Evolutionary conservation across 2,888 invertebrate species (phyloP), one percentile per base, ranked within the genome.

Genomic region (Stenurella melanura): DNA sequence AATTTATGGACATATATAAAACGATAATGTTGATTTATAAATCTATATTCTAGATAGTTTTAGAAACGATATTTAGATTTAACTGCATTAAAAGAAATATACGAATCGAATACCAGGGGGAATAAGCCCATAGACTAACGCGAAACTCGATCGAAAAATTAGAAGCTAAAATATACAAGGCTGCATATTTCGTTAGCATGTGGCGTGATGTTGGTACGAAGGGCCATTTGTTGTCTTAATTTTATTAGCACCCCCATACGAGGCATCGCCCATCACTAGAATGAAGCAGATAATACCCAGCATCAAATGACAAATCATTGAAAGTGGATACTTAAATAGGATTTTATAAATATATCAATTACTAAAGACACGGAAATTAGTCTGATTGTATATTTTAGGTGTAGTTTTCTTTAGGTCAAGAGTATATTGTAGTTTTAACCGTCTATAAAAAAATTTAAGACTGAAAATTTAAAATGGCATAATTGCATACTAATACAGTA

Each of bases 171-270:
- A 70, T 58, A 50, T 30, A 21, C 34, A 21, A n/a, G 38, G 42
- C n/a, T 61, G 63, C 50, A 61, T 50, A 54, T 63, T 72, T 72
- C 78, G 83, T 83, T 83, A 84, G 86, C 88, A 88, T 88, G 88
- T 88, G 88, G 87, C 87, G 85, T 86, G 86, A 87, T 87, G 86
- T 85, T 84, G 86, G 87, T 83, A 85, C 86, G 85, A 84, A 73
- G 80, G 79, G 87, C 88, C 88, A 89, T 89, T 89, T 88, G 87
- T 87, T 85, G 87, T 85, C 87, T 86, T 89, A 89, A 89, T 88
- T 89, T 87, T 88, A 89, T 89, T 89, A 88, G 83, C 87, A 85
- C 88, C 88, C 89, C 87, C 71, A 81, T 78, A 73, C 73, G 75
- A 78, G 72, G 70, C 60, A 75, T 76, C 73, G 42, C 58, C 71